Conservation (phyloP, 1,140 invertebrate species). For the Reticulitermes speratus region DNA sequence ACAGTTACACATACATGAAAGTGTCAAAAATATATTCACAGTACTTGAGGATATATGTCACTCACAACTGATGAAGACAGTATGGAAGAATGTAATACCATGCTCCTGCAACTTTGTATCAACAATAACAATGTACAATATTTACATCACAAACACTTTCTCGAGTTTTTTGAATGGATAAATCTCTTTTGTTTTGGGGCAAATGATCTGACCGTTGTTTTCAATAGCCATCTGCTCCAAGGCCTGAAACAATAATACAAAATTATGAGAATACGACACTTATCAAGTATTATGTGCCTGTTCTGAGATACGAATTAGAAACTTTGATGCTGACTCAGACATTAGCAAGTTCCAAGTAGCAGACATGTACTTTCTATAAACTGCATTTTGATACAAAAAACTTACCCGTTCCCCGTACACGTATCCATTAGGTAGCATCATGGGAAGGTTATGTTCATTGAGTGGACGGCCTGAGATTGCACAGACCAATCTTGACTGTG, state of each 20-base stretch:
- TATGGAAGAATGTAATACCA: background rate
- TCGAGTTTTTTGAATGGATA: constrained; percentile 87
- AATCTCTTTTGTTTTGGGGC: constrained; percentile 87
- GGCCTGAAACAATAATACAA: constrained; percentile 56
- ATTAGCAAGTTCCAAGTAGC: no score
- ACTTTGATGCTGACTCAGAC: no score
- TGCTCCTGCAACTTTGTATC: background rate
- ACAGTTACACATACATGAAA: background rate
- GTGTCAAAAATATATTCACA: background rate
- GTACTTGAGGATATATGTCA: background rate
- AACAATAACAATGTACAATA: background rate
- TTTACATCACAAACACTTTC: constrained; percentile 95
- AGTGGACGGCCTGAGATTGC: constrained; percentile 88
- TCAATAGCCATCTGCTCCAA: constrained; percentile 84
- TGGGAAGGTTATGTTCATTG: constrained; percentile 96
- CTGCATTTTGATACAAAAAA: background rate
- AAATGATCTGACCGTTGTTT: constrained; percentile 84
- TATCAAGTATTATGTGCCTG: background rate
- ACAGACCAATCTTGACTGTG: constrained; percentile 91
- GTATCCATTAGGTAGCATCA: constrained; percentile 97
- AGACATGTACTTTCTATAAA: background rate
- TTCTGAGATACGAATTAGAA: background rate
- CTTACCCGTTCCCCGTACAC: constrained; percentile 93
- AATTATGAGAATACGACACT: background rate
- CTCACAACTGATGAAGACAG: background rate